phyloP scores from a whole-genome alignment of 2,113 vertebrate genomes.

The Litocranius walleri region DNA sequence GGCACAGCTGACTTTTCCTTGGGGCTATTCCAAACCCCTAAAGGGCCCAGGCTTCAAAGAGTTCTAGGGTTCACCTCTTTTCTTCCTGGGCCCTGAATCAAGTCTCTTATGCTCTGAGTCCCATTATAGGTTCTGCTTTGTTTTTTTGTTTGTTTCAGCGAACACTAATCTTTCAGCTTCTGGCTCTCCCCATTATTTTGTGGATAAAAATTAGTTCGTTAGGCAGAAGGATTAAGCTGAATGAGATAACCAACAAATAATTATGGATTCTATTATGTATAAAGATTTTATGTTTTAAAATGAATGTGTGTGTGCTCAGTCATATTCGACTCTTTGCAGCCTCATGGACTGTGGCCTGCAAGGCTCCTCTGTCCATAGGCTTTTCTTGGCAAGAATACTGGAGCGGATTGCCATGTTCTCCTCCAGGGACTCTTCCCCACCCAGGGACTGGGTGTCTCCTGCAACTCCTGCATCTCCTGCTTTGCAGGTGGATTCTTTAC shows the following conservation, averaged over 20 bases:
- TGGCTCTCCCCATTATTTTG: neutral
- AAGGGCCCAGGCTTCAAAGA: neutral
- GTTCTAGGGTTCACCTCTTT: neutral
- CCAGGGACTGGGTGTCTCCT: neutral
- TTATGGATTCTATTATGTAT: neutral
- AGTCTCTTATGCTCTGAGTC: neutral
- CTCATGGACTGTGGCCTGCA: neutral
- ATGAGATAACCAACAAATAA: slow-evolving; percentile 13
- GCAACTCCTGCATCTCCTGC: neutral
- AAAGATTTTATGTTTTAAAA: neutral
- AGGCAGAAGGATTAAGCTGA: neutral
- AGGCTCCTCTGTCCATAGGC: neutral
- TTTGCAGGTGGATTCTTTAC: neutral
- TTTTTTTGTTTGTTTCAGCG: neutral
- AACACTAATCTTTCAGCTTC: neutral
- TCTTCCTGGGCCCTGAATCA: neutral
- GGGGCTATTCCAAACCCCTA: neutral
- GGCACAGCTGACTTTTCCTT: neutral
- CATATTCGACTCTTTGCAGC: neutral
- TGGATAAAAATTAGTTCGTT: neutral
- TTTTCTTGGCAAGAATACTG: neutral
- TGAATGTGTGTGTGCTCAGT: neutral
- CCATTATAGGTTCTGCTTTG: neutral
- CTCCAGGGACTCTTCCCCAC: neutral
- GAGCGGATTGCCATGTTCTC: neutral